These are phyloP conservation scores for Saimiri boliviensis DNA, from an alignment of 2,113 vertebrate species.

Conservation along the genomic window DNA sequence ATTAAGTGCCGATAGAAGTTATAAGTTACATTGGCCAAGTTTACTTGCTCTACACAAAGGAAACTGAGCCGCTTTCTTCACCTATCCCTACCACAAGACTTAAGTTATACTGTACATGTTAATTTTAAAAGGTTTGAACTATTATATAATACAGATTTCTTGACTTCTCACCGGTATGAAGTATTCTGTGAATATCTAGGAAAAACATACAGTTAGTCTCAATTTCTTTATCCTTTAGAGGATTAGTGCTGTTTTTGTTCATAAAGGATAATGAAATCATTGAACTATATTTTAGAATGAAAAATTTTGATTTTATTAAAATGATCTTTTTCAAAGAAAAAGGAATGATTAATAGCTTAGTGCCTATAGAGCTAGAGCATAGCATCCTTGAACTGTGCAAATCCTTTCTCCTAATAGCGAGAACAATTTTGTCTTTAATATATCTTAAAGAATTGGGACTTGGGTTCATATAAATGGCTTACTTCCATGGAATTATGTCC, in stretches of 20 bases:
- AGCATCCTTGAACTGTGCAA: not conserved
- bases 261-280: not conserved
- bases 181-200: not conserved
- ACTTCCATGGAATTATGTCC: not conserved
- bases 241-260: not conserved
- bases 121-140: slow-evolving; percentile 15
- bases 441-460: not conserved
- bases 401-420: not conserved
- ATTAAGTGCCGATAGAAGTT: not conserved
- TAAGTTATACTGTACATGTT: not conserved
- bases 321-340: slow-evolving; percentile 17
- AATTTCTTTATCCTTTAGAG: not conserved
- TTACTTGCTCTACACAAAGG: not conserved
- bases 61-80: not conserved
- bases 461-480: not conserved
- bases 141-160: not conserved
- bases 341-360: not conserved
- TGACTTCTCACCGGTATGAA: not conserved
- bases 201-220: not conserved
- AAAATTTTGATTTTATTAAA: not conserved
- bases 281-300: not conserved
- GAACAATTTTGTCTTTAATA: not conserved
- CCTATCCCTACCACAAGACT: not conserved
- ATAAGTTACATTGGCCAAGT: not conserved
- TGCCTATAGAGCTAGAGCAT: not conserved